Conservation (phyloP, 2,113 vertebrate genomes). For the Aptenodytes patagonicus region DNA sequence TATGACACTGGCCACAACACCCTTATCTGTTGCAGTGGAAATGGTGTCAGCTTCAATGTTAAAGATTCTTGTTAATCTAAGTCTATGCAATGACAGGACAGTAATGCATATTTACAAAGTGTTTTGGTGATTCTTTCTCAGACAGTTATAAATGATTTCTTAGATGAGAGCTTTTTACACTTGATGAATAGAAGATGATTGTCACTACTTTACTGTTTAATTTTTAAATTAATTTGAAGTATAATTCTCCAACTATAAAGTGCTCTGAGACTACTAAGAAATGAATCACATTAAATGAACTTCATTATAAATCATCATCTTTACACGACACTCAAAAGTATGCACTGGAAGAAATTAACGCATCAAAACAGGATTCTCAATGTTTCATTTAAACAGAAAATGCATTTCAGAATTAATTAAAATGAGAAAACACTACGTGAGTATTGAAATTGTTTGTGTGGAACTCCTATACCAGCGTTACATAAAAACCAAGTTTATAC, state of each 20-base stretch:
- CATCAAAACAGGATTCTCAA: slow-evolving; percentile 20
- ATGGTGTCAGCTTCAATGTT: not conserved
- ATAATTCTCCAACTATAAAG: slow-evolving; percentile 29
- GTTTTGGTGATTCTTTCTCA: slow-evolving; percentile 21
- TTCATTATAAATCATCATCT: slow-evolving; percentile 38
- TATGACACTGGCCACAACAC: not conserved
- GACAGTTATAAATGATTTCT: slow-evolving; percentile 5
- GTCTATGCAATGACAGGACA: not conserved
- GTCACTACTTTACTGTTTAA: slow-evolving; percentile 48
- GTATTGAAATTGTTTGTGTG: not conserved
- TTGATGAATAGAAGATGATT: slow-evolving; percentile 45
- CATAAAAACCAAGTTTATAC: not conserved
- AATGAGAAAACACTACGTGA: not conserved
- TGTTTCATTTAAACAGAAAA: slow-evolving; percentile 27
- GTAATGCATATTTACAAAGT: not conserved
- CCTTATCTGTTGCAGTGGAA: not conserved
- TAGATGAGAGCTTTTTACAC: slow-evolving; percentile 10
- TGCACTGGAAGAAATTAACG: slow-evolving; percentile 21
- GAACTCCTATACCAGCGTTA: not conserved
- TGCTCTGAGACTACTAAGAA: slow-evolving; percentile 38
- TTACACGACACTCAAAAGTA: slow-evolving; percentile 16
- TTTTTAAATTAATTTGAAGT: slow-evolving; percentile 61
- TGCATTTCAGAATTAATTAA: slow-evolving; percentile 21
- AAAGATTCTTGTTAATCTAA: not conserved
- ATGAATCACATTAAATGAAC: slow-evolving; percentile 53